Evolutionary conservation across 2,797 vertebrate species (phyloP), one percentile per base, ranked within the genome.

Genomic region (Coracias cyanogaster): DNA sequence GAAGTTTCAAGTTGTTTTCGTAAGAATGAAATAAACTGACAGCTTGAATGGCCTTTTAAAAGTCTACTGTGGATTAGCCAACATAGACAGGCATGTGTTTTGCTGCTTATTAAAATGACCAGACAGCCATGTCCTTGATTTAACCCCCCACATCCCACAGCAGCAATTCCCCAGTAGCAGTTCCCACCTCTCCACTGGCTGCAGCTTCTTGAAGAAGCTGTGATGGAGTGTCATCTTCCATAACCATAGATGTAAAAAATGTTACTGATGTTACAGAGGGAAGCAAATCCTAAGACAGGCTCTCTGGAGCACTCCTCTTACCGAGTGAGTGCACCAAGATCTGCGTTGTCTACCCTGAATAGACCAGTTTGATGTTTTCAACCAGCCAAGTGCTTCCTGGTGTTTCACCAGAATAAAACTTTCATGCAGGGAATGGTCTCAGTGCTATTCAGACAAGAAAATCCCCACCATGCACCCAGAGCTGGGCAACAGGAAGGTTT

Each of bases 171-270:
- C 41, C n/a, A 9, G 12, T 5, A 26, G 49, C 41, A 9, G 20
- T 43, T 60, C 43, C 62, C 45, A 14, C 19, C n/a, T 46, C 49
- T 57, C 28, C 43, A 3, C 17, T 35, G 24, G 18, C 81, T 48
- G 55, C 41, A 33, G 46, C 31, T n/a, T 28, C 82, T 81, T 3
- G 2, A 66, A 52, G 52, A 52, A 72, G 31, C 57, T 2, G 0
- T 43, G 24, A 2, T 1, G 28, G 28, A 43, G 15, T 26, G 15
- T 20, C 19, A 2, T 4, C 12, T 9, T n/a, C 35, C 20, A 0
- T 45, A 45, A 39, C 51, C 49, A 28, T 26, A 37, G 41, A 14
- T 4, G 18, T 45, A 31, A 45, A 14, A 79, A 64, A 8, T 2
- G 1, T 69, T 9, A 21, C 35, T 2, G 3, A 33, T 43, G 48